A percentile compares a stretch with the other conserved stretches of the same genome.
Evolutionary conservation across 2,797 vertebrate genomes (phyloP).

Genomic region (Megaceryle alcyon): DNA sequence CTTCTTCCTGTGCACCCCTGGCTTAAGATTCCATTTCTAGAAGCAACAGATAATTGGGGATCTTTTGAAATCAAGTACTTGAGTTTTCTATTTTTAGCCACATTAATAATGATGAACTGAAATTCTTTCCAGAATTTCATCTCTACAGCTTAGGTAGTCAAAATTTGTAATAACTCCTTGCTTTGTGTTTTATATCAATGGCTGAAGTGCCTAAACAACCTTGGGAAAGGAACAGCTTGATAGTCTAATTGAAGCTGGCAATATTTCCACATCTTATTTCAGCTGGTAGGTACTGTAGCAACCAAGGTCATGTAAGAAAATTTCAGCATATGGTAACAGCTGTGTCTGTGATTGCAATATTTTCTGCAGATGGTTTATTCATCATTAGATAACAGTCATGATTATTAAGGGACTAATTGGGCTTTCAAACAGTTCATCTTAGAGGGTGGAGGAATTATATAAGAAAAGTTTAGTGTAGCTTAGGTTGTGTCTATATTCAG

Average conservation of each 20-base stretch:
- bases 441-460: conserved; percentile 24
- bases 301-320: conserved; percentile 77
- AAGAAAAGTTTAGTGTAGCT: background rate
- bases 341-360: conserved; percentile 28
- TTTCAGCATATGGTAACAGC: conserved; percentile 47
- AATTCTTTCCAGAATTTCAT: conserved; percentile 77
- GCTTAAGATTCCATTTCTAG: conserved; percentile 73
- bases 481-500: background rate
- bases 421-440: conserved; percentile 37
- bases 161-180: conserved; percentile 72
- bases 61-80: conserved; percentile 72
- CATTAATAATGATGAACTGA: conserved; percentile 68
- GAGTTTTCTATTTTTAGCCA: conserved; percentile 72
- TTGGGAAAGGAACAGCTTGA: conserved; percentile 76
- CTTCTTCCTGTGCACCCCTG: conserved; percentile 26
- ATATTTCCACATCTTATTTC: conserved; percentile 71
- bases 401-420: conserved; percentile 61
- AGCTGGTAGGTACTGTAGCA: conserved; percentile 70
- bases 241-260: conserved; percentile 78
- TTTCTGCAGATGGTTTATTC: conserved; percentile 61
- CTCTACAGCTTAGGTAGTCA: conserved; percentile 73
- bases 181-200: conserved; percentile 73
- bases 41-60: conserved; percentile 75
- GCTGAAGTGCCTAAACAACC: conserved; percentile 68
- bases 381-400: conserved; percentile 54